Evolutionary conservation across 1,140 invertebrate species (phyloP).

Genomic region (Leptonema lineaticorne): DNA sequence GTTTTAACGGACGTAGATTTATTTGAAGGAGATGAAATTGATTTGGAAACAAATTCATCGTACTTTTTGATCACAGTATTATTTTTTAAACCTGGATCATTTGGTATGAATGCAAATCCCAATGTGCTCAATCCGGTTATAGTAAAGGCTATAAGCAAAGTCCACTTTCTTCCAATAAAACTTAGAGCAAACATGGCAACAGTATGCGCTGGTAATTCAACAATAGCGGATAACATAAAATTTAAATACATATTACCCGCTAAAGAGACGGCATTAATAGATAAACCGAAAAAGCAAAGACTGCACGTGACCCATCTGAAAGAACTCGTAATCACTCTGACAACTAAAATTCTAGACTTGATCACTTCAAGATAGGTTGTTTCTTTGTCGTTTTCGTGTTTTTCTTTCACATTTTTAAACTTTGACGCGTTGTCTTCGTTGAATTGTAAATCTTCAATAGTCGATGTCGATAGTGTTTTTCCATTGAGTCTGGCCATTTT

Average conservation of each 20-base stretch:
- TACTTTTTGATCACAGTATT: no score
- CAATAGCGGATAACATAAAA: constrained; percentile 67
- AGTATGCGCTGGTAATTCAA: constrained; percentile 72
- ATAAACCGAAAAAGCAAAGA: constrained; percentile 82
- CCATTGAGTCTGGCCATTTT: constrained; percentile 69
- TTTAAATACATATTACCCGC: constrained; percentile 71
- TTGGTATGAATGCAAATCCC: constrained; percentile 31
- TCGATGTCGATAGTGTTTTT: no score
- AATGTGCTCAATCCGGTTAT: constrained; percentile 55
- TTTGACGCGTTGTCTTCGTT: constrained; percentile 11
- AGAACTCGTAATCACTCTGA: constrained; percentile 60
- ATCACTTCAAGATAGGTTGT: constrained; percentile 52
- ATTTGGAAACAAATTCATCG: no score
- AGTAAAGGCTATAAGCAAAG: constrained; percentile 60
- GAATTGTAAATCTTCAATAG: constrained; percentile 56
- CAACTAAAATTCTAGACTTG: constrained; percentile 55
- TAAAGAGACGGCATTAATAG: constrained; percentile 73
- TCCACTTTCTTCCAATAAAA: constrained; percentile 63
- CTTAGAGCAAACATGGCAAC: constrained; percentile 64
- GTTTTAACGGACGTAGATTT: no score
- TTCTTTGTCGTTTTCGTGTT: no score
- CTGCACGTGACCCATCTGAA: constrained; percentile 73
- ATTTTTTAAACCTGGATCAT: constrained; percentile 23
- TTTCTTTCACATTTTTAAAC: background rate
- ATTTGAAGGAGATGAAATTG: no score